Percentiles rank a stretch among this genome's conserved stretches.
Evolutionary conservation across 2,797 vertebrate species (phyloP).

Genomic region (Gymnoscopelus braueri): DNA sequence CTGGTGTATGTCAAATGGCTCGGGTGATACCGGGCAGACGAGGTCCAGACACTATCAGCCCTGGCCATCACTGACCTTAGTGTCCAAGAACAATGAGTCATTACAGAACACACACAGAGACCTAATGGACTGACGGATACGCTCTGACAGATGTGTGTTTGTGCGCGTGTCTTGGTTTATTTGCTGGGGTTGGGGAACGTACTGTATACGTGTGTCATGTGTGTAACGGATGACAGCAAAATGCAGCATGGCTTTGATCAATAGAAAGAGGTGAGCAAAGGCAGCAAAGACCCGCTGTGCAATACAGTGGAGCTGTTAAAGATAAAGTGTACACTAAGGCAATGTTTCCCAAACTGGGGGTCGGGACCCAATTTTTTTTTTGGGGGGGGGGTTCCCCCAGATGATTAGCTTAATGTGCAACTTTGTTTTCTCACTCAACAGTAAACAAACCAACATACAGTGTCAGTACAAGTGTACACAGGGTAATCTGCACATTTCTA

Average conservation of each 20-base stretch:
- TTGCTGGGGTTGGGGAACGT: neutral
- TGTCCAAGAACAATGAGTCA: conserved; percentile 77
- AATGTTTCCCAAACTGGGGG: too few relatives aligned
- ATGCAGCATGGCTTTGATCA: conserved; percentile 20
- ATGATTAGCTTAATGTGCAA: too few relatives aligned
- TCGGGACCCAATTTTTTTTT: too few relatives aligned
- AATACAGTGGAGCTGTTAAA: conserved; percentile 31
- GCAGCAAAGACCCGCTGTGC: conserved; percentile 10
- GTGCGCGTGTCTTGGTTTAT: conserved; percentile 20
- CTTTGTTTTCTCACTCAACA: too few relatives aligned
- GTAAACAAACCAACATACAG: too few relatives aligned
- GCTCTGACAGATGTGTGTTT: conserved; percentile 59
- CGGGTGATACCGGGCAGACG: conserved; percentile 64
- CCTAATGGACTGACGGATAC: conserved; percentile 79
- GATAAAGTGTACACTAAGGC: too few relatives aligned
- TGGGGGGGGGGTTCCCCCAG: too few relatives aligned
- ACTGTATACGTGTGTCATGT: conserved; percentile 21
- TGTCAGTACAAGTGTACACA: too few relatives aligned
- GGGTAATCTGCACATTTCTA: too few relatives aligned
- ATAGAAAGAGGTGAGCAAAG: conserved; percentile 20
- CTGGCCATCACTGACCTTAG: conserved; percentile 75
- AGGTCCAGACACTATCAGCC: conserved; percentile 73
- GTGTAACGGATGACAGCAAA: conserved; percentile 46
- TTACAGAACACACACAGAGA: conserved; percentile 70
- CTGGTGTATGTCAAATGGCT: conserved; percentile 79